Conservation (phyloP, 2,888 invertebrate species). For the Pristionchus exspectatus region DNA sequence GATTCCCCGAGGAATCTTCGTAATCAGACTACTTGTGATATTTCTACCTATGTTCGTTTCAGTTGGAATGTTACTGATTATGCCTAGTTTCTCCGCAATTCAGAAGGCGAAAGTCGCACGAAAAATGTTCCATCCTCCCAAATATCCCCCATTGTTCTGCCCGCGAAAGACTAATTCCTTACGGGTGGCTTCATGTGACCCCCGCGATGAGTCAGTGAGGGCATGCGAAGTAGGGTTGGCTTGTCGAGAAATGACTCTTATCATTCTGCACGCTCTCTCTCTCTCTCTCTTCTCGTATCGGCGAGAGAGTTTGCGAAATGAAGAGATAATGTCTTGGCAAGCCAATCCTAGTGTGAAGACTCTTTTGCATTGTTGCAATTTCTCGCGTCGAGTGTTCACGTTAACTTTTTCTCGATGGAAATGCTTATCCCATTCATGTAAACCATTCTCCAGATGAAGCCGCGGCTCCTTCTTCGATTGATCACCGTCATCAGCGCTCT, state of each 20-base stretch:
- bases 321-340: too few relatives aligned
- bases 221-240: too few relatives aligned
- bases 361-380: neutral
- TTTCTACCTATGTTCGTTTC: neutral
- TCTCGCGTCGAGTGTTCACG: neutral
- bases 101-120: neutral
- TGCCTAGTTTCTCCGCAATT: too few relatives aligned
- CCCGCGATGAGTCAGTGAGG: neutral
- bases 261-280: neutral
- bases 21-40: too few relatives aligned
- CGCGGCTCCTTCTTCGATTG: slow-evolving; percentile 4
- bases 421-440: neutral
- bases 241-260: too few relatives aligned
- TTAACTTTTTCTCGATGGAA: neutral
- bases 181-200: neutral
- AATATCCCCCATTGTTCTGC: neutral
- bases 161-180: neutral
- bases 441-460: neutral
- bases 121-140: neutral
- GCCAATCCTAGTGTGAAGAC: too few relatives aligned
- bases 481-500: neutral
- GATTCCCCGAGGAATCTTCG: neutral
- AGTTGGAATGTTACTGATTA: neutral
- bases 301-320: too few relatives aligned
- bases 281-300: too few relatives aligned